These are phyloP conservation scores for Drosophila maculinotata DNA, from an alignment of 2,888 invertebrate genomes.

Conservation along the genomic window DNA sequence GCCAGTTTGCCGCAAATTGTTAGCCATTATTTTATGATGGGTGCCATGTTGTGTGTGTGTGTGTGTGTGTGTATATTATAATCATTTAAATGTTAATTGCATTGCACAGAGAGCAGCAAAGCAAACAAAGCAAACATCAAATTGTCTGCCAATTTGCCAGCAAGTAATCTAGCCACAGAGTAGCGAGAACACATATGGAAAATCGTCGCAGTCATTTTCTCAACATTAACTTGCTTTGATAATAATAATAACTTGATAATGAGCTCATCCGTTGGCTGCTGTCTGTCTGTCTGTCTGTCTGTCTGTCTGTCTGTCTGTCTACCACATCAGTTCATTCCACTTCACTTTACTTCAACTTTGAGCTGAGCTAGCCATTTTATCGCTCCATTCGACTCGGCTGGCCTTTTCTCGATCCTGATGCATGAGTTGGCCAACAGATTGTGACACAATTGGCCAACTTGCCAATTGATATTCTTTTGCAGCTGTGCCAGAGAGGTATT, in stretches of 20 bases:
- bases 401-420: slow-evolving; percentile 38
- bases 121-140: slow-evolving; percentile 28
- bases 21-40: slow-evolving; percentile 68
- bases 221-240: slow-evolving; percentile 49
- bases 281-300: slow-evolving; percentile 18
- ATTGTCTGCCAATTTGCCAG: slow-evolving; percentile 62
- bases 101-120: slow-evolving; percentile 28
- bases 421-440: slow-evolving; percentile 61
- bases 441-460: slow-evolving; percentile 60
- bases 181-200: slow-evolving; percentile 39
- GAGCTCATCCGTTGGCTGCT: slow-evolving; percentile 64
- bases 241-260: slow-evolving; percentile 76
- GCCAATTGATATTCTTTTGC: slow-evolving; percentile 39
- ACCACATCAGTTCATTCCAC: neutral
- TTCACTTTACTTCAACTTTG: slow-evolving; percentile 1
- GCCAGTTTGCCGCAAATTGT: slow-evolving; percentile 45
- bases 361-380: slow-evolving; percentile 18
- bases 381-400: slow-evolving; percentile 21
- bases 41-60: slow-evolving; percentile 29
- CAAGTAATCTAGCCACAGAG: slow-evolving; percentile 49
- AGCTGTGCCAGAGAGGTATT: slow-evolving; percentile 57
- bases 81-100: slow-evolving; percentile 71
- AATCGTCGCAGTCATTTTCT: slow-evolving; percentile 49
- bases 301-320: neutral
- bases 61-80: slow-evolving; percentile 56